Base-by-base conservation (phyloP, 2,888 invertebrate species). In the Coenonympha glycerion region DNA sequence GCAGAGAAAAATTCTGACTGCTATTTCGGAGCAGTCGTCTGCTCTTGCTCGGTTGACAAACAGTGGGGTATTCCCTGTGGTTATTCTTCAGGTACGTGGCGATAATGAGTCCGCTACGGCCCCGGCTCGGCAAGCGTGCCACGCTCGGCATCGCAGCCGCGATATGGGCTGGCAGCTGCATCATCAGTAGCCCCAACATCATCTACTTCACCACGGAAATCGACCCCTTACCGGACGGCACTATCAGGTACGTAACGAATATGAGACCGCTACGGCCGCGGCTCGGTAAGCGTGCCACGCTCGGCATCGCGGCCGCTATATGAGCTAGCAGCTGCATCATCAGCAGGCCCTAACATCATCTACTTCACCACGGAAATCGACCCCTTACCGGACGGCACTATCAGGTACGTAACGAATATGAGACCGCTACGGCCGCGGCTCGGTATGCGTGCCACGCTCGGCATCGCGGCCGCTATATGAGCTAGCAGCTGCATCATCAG, bases 261-360 rank as follows among this genome's bases (percentile, higher is more conserved):
- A 95, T 98, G 90, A 95, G 96, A 68, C 98, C 98, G 0, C 85
- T 98, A 53, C 90, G 92, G 56, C 97, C 96, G 1, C 89, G 97
- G 47, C 93, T 97, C 90, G 95, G 97, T 19, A 92, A 93, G 68
- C 89, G 92, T 19, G 91, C 92, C 9, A 97, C 97, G 0, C 87
- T 97, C 47, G 92, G 92, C 63, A 92, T 96, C 58, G 95, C 96
- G 0, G 89, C 92, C 3, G 89, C 91, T 47, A 97, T 97, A 63
- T 98, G 98, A 98, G 79, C 91, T 0, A 88, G 92, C 58, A 95
- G 95, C 22, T 90, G 91, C 6, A 79, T 93, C 36, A 89, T 97
- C 58, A 94, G 97, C 52, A 89, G 93, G 93, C 60, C 98, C 98
- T 3, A 94, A 93, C 87, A 84, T 96, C 57, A 82, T 97, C 44